Percentiles rank a stretch among this genome's conserved stretches.
Conservation (phyloP, 2,797 vertebrate genomes). For the Lagorchestes hirsutus region DNA sequence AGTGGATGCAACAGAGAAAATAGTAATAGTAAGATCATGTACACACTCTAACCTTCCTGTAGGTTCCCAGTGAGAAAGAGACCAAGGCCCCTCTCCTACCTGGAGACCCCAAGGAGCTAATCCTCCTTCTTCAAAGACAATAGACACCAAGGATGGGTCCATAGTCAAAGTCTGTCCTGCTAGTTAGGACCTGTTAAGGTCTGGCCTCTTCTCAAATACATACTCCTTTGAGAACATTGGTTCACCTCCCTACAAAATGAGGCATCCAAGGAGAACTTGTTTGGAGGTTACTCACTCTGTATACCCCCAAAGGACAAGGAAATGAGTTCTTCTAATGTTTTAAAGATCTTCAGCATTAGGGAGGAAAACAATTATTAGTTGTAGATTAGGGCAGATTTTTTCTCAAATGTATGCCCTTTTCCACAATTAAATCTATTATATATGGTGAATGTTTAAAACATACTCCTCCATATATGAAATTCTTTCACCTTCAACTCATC, state of each 20-base stretch:
- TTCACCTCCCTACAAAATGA: background rate
- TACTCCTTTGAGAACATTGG: background rate
- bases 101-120: background rate
- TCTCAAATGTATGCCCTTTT: slow-evolving; percentile 41
- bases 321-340: slow-evolving; percentile 9
- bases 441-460: background rate
- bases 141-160: background rate
- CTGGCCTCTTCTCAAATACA: background rate
- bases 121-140: background rate
- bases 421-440: slow-evolving; percentile 24
- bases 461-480: background rate
- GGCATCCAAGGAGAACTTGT: background rate
- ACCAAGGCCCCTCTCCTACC: background rate
- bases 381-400: slow-evolving; percentile 12
- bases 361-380: slow-evolving; percentile 9
- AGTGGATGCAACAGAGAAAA: background rate
- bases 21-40: background rate
- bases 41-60: background rate
- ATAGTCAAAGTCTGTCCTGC: background rate
- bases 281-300: background rate
- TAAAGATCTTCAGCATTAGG: slow-evolving; percentile 33
- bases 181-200: background rate
- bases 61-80: background rate
- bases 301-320: slow-evolving; percentile 27
- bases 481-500: slow-evolving; percentile 16